phyloP scores from a whole-genome alignment of 2,113 vertebrate genomes.

The Corvus moneduloides region DNA sequence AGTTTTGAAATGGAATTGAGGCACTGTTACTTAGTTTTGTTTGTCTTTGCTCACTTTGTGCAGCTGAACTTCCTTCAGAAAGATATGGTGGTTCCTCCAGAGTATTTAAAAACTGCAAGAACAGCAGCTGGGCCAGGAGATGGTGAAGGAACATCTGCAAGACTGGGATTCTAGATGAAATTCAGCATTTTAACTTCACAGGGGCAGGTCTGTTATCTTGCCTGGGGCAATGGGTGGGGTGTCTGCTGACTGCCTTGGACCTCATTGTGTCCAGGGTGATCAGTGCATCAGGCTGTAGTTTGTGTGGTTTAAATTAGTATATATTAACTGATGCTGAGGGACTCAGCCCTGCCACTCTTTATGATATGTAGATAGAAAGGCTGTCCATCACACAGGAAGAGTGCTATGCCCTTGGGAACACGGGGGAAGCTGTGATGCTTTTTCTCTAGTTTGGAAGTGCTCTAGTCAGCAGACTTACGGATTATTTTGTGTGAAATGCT shows the following conservation, averaged over 20 bases:
- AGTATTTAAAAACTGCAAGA: not conserved
- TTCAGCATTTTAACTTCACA: not conserved
- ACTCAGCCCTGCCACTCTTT: not conserved
- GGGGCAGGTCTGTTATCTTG: not conserved
- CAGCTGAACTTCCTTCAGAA: not conserved
- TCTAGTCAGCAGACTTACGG: not conserved
- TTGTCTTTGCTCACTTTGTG: not conserved
- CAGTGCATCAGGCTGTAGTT: not conserved
- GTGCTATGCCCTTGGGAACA: fast-evolving
- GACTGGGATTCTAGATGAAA: not conserved
- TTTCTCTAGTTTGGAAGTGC: not conserved
- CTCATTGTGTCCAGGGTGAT: not conserved
- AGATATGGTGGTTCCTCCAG: not conserved
- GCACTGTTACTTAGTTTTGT: not conserved
- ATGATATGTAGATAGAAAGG: not conserved
- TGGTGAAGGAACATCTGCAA: not conserved
- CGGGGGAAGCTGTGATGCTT: not conserved
- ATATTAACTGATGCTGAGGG: not conserved
- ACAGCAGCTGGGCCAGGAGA: not conserved
- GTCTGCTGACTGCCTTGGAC: not conserved
- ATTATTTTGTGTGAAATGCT: not conserved
- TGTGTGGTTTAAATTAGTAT: not conserved
- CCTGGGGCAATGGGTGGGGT: fast-evolving
- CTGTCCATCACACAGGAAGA: not conserved
- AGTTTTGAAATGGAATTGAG: not conserved